Percentiles rank a stretch among this genome's conserved stretches.
These are phyloP conservation scores for Marronus borbonicus DNA, from an alignment of 2,888 invertebrate genomes.

Conservation along the genomic window DNA sequence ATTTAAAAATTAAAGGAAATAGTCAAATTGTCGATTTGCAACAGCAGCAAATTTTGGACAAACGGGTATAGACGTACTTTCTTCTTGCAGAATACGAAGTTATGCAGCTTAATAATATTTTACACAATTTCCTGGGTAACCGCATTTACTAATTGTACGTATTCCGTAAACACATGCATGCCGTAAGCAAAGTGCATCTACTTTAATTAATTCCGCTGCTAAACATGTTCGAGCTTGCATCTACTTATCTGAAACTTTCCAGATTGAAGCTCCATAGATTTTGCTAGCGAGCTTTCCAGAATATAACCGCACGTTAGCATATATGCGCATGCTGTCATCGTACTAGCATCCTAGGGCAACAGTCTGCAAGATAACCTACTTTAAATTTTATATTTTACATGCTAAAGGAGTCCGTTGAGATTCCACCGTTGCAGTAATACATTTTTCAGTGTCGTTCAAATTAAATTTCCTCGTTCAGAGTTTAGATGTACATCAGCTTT, in stretches of 20 bases:
- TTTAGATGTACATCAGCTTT: constrained; percentile 3
- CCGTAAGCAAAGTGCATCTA: background rate
- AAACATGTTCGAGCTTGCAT: constrained; percentile 4
- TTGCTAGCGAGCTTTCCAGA: background rate
- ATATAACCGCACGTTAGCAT: background rate
- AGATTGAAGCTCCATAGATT: background rate
- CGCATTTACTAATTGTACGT: background rate
- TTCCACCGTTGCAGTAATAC: background rate
- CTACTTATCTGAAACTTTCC: background rate
- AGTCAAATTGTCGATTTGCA: no score
- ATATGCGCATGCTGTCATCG: no score
- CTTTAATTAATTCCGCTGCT: background rate
- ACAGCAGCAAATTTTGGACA: no score
- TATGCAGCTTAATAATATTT: background rate
- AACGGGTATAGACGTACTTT: no score
- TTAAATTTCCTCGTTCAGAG: background rate
- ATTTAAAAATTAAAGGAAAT: no score
- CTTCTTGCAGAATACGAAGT: no score
- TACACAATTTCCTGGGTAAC: background rate
- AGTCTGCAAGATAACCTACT: constrained; percentile 16
- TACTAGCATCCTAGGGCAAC: background rate
- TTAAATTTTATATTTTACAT: constrained; percentile 24
- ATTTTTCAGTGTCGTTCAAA: constrained; percentile 8
- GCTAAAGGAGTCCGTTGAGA: background rate
- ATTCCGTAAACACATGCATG: background rate